Percentiles rank a stretch among this genome's conserved stretches.
phyloP scores from a whole-genome alignment of 2,888 invertebrate species.

The Antheraea assamensis region DNA sequence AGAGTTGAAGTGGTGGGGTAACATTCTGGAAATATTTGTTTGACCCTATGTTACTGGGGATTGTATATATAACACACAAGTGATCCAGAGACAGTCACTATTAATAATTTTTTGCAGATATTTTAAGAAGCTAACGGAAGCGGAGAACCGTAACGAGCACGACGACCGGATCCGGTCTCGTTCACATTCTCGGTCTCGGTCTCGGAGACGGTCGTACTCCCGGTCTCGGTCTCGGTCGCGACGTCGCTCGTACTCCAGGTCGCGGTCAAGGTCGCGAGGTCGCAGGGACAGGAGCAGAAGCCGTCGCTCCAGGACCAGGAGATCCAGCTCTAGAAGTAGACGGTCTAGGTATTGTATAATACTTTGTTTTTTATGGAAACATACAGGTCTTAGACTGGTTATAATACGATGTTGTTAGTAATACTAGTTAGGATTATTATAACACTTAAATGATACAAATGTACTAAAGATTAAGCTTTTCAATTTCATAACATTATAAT shows the following conservation, averaged over 20 bases:
- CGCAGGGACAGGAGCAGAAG: constrained; percentile 55
- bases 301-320: constrained; percentile 41
- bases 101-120: constrained; percentile 37
- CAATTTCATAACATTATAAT: no score
- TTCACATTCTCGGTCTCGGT: constrained; percentile 42
- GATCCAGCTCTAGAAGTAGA: constrained; percentile 57
- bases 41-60: not conserved
- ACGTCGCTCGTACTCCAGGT: constrained; percentile 40
- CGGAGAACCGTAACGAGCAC: constrained; percentile 76
- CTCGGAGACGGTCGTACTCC: constrained; percentile 51
- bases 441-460: no score
- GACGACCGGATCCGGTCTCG: constrained; percentile 58
- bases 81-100: no score
- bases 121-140: constrained; percentile 72
- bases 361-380: not conserved
- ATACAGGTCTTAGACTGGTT: not conserved
- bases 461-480: no score
- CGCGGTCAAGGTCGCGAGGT: constrained; percentile 41
- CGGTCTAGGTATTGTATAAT: constrained; percentile 31
- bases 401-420: no score
- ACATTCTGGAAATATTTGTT: not conserved
- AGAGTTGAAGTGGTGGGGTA: no score
- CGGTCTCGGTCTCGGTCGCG: constrained; percentile 51
- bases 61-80: no score
- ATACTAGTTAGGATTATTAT: no score